Conservation (phyloP, 2,888 invertebrate genomes). For the Galeopsomyia nigrocyanea region DNA sequence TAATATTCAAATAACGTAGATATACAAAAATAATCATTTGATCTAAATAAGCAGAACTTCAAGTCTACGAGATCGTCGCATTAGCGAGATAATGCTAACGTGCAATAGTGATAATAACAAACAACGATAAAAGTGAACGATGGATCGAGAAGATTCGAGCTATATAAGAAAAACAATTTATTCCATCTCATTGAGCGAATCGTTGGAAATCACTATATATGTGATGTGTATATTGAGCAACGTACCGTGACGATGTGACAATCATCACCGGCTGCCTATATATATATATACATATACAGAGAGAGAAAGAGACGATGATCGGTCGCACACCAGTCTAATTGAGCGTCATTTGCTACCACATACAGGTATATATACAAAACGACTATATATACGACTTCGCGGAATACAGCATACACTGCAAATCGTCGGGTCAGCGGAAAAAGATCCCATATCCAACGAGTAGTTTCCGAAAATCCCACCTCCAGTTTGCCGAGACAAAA, state of each 20-base stretch:
- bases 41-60: too few species aligned
- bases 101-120: too few species aligned
- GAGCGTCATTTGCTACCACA: slow-evolving; percentile 11
- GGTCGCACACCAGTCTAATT: slow-evolving; percentile 27
- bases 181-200: neutral
- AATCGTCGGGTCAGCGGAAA: too few species aligned
- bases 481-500: too few species aligned
- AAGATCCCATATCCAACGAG: too few species aligned
- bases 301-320: neutral
- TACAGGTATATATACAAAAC: neutral
- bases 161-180: neutral
- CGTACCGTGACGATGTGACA: slow-evolving; percentile 2
- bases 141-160: neutral
- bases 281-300: too few species aligned
- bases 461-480: too few species aligned
- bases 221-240: slow-evolving; percentile 2
- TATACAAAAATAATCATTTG: too few species aligned
- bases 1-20: too few species aligned
- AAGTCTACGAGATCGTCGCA: too few species aligned
- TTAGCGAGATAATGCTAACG: too few species aligned
- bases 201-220: slow-evolving; percentile 7
- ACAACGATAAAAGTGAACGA: too few species aligned
- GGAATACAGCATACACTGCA: slow-evolving; percentile 18
- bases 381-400: slow-evolving; percentile 14
- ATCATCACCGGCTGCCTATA: neutral